Base-by-base conservation (phyloP, 2,888 invertebrate genomes). In the Leucophenga montana region DNA sequence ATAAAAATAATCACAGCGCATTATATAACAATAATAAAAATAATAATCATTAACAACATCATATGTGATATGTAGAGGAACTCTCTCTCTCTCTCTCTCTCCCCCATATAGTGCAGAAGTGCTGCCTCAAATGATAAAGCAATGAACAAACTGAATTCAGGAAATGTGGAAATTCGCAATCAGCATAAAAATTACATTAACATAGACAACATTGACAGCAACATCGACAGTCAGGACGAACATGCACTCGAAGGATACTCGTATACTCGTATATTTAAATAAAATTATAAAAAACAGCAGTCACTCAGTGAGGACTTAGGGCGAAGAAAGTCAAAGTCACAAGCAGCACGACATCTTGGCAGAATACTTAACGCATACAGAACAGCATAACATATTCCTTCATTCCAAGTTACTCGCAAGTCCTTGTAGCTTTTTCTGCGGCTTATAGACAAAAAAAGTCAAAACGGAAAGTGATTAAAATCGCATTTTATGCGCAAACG, bases 401-500 rank as follows among this genome's bases (percentile, higher is more conserved):
- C n/a, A n/a, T n/a, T n/a, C n/a, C n/a, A n/a, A n/a, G n/a, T n/a
- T n/a, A n/a, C n/a, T n/a, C n/a, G 46, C 46, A 6, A 46, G 46
- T 18, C 50, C 6, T n/a, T 39, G 39, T 39, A 11, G 39, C 11
- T 39, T 39, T 11, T 39, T 39, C 20, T 59, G 13, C 48, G n/a
- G 44, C 44, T 53, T 48, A 54, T 57, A 70, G 46, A 50, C 33
- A 68, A 31, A 62, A n/a, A 62, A 66, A 57, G 70, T 75, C 78
- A 78, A 79, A 79, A 75, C 80, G 85, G 83, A 81, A 84, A 81
- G 80, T 81, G 83, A 84, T 85, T 84, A 84, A 84, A 84, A 85
- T 84, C 84, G 72, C 81, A 82, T 85, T 82, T 83, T 78, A 82
- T 78, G 83, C 82, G 78, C 79, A 56, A 78, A 71, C 76, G 70